A percentile compares a stretch with the other conserved stretches of the same genome.
Conservation (phyloP, 37 sponge, comb jelly and placozoan genomes). For the Theonella swinhoei region DNA sequence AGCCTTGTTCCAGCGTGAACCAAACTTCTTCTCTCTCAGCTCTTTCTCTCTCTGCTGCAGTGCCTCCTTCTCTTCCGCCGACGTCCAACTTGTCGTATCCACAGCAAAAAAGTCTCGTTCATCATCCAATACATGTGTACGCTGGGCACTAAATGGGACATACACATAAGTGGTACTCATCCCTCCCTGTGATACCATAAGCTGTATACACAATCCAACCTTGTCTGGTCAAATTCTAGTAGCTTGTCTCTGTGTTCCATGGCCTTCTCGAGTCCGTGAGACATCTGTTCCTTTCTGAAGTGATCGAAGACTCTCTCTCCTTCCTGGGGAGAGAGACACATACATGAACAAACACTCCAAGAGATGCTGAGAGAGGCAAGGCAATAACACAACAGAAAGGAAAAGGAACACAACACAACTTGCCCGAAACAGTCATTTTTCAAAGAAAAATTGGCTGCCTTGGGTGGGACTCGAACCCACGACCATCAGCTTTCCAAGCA, state of each 20-base stretch:
- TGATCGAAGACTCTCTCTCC: conserved; percentile 35
- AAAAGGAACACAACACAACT: too few species aligned
- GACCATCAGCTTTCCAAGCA: too few species aligned
- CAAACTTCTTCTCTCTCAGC: conserved; percentile 57
- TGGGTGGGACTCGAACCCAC: too few species aligned
- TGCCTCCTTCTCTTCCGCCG: conserved; percentile 54
- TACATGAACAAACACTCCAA: not conserved
- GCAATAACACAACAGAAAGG: too few species aligned
- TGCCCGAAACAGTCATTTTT: too few species aligned
- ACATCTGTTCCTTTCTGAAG: not conserved
- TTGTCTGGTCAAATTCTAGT: conserved; percentile 87
- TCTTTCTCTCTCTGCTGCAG: conserved; percentile 64
- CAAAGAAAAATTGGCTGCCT: too few species aligned
- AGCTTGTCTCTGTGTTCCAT: conserved; percentile 81
- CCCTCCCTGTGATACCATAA: too few species aligned
- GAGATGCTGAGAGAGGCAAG: too few species aligned
- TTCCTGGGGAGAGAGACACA: not conserved
- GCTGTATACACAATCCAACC: too few species aligned
- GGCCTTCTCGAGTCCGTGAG: conserved; percentile 55
- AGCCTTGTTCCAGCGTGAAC: conserved; percentile 44
- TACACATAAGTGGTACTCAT: not conserved
- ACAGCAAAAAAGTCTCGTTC: conserved; percentile 87
- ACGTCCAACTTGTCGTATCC: conserved; percentile 77
- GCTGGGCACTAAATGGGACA: conserved; percentile 32
- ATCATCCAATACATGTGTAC: conserved; percentile 93